phyloP scores from a whole-genome alignment of 1,140 invertebrate genomes.

The Condylostylus longicornis region DNA sequence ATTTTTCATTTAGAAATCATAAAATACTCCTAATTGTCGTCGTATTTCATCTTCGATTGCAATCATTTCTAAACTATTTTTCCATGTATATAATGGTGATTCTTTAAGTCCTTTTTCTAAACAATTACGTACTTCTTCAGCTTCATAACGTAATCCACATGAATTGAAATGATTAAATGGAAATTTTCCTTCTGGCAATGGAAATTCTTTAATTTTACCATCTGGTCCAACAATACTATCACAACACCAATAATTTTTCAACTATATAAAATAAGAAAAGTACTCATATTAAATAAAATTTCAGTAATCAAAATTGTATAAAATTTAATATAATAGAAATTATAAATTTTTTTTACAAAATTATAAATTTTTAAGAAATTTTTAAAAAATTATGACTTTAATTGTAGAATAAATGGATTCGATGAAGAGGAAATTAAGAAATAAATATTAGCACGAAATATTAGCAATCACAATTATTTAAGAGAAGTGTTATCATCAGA shows the following conservation, averaged over 20 bases:
- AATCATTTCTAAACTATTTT: constrained; percentile 39
- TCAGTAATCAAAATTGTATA: too few relatives aligned
- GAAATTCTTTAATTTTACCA: constrained; percentile 32
- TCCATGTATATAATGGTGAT: constrained; percentile 37
- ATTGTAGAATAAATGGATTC: too few relatives aligned
- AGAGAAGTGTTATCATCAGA: too few relatives aligned
- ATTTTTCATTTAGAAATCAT: constrained; percentile 15
- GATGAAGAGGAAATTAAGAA: too few relatives aligned
- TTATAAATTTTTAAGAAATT: constrained; percentile 6
- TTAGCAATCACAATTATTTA: too few relatives aligned
- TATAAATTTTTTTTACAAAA: too few relatives aligned
- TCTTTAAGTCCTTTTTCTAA: constrained; percentile 42
- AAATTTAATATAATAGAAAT: too few relatives aligned
- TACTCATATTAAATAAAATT: too few relatives aligned
- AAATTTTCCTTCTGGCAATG: constrained; percentile 35
- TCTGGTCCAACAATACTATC: constrained; percentile 20
- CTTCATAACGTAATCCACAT: constrained; percentile 49
- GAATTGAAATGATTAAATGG: constrained; percentile 42
- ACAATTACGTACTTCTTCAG: constrained; percentile 47
- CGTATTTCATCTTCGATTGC: constrained; percentile 45
- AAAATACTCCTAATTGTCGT: constrained; percentile 42
- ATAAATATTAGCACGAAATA: too few relatives aligned
- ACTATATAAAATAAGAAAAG: constrained; percentile 9
- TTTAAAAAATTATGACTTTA: too few relatives aligned
- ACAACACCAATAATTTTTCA: constrained; percentile 23